Evolutionary conservation across 2,113 vertebrate genomes (phyloP).

Genomic region (Scortum barcoo): DNA sequence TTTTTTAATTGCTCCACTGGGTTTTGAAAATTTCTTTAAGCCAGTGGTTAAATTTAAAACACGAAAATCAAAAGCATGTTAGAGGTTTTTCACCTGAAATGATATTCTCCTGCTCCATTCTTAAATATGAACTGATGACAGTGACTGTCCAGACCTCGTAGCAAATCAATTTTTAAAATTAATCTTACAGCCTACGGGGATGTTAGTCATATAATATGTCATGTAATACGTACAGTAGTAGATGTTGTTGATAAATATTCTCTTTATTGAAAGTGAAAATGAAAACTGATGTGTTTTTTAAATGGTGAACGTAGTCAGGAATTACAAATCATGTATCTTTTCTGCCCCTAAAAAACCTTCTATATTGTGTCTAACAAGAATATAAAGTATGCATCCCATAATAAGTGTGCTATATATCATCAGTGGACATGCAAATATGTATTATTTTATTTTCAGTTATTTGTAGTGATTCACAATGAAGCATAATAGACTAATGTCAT

Average conservation of each 20-base stretch:
- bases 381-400: neutral
- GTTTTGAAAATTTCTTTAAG: neutral
- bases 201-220: neutral
- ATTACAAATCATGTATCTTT: neutral
- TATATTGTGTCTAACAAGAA: neutral
- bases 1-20: no score
- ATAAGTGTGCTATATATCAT: neutral
- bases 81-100: no score
- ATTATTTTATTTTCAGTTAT: neutral
- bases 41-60: neutral
- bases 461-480: no score
- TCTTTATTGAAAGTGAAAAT: neutral
- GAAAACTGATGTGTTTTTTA: neutral
- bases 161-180: no score
- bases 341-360: neutral
- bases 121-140: no score
- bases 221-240: no score
- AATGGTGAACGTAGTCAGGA: neutral
- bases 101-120: neutral
- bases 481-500: no score
- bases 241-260: neutral
- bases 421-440: neutral
- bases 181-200: neutral
- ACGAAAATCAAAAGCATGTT: neutral
- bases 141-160: no score